Evolutionary conservation across 2,113 vertebrate genomes (phyloP).

Genomic region (Tachycineta bicolor): DNA sequence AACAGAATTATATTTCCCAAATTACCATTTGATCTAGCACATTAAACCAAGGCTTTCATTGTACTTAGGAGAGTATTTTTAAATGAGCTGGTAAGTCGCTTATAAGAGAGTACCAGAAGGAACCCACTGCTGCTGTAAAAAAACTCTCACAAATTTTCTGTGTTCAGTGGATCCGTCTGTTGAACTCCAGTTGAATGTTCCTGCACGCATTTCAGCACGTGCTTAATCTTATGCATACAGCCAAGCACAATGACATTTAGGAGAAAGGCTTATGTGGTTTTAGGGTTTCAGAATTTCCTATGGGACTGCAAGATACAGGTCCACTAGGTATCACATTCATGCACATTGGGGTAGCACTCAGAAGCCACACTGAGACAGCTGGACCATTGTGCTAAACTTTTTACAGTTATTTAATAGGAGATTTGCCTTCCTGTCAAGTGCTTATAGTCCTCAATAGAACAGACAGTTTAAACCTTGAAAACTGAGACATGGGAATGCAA

Average conservation of each 20-base stretch:
- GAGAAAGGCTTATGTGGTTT: background rate
- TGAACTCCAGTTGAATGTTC: background rate
- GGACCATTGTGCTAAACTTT: background rate
- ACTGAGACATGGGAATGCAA: background rate
- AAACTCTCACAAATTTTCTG: background rate
- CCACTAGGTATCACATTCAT: background rate
- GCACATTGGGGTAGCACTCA: background rate
- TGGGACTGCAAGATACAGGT: background rate
- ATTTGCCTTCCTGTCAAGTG: background rate
- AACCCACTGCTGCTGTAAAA: background rate
- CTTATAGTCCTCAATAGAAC: background rate
- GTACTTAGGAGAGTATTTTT: background rate
- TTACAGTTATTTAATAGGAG: background rate
- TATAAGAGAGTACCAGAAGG: background rate
- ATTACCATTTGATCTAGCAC: background rate
- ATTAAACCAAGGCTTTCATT: background rate
- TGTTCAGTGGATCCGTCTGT: background rate
- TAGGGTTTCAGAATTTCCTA: background rate
- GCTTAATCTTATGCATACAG: background rate
- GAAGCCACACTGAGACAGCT: background rate
- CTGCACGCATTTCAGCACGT: fast-evolving
- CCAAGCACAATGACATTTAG: background rate
- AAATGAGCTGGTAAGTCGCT: background rate
- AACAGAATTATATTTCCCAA: constrained; percentile 2
- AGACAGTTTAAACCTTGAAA: background rate